Base-by-base conservation (phyloP, 2,797 vertebrate genomes). In the Cyclopterus lumpus region DNA sequence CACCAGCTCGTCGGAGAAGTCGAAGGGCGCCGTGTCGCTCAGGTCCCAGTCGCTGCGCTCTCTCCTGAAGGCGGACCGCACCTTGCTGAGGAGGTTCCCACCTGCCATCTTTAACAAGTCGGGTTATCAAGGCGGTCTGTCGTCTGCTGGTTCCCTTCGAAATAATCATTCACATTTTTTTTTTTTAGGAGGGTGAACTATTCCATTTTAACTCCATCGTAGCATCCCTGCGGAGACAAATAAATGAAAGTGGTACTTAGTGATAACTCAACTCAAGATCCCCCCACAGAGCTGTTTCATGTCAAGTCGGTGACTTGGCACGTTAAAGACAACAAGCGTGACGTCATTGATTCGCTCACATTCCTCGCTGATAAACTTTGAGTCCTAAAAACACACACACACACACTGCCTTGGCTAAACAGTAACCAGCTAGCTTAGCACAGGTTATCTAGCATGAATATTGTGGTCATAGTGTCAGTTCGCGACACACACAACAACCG, bases 11-110 rank as follows among this genome's bases (percentile, higher is more conserved):
- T 94, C 93, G 0, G 96, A 90, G 32, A 97, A 95, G 88, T 97
- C 97, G 3, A 98, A 96, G 82, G 96, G 93, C 40, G 94, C 95
- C 49, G 96, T 92, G 92, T 98, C 97, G 77, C 95, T 97, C 65
- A 98, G 88, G 84, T 96, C 95, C 85, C 95, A 93, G 82, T 89
- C 92, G 22, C 34, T 83, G 0, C 81, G 90, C 51, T 95, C 94
- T 12, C 94, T 93, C 75, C 89, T 92, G 76, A 96, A 93, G 48
- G 75, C 82, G 3, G 94, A 94, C 26, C 93, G 89, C 73, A 95
- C 70, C 42, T 89, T 94, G 32, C 68, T 88, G 49, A 95, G 59
- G 7, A 96, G 54, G 53, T 86, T 92, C 5, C 80, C 86, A 11
- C 92, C 88, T 7, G 95, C 90, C 95, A 96, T 95, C 32, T 74